Evolutionary conservation across 2,888 invertebrate genomes (phyloP).

Genomic region (Criorhina ranunculi): DNA sequence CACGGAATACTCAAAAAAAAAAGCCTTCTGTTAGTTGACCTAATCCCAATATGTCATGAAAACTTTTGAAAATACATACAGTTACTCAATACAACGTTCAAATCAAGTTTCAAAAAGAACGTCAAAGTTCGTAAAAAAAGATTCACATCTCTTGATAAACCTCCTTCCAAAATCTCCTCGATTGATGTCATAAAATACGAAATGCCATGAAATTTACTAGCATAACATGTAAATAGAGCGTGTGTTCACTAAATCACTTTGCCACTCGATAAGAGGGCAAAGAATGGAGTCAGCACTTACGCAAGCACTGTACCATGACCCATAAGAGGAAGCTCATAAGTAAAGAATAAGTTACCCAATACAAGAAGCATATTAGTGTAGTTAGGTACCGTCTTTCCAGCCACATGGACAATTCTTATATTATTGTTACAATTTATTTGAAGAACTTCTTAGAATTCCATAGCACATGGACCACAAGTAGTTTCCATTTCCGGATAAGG

Average conservation of each 20-base stretch:
- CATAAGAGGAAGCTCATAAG: background rate
- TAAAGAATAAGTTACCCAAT: conserved; percentile 6
- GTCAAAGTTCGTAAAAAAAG: background rate
- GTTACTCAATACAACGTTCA: no score
- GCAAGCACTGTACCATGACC: conserved; percentile 1
- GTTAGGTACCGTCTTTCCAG: no score
- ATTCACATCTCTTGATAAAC: background rate
- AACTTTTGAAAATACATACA: no score
- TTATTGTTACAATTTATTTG: conserved; percentile 51
- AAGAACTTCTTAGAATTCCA: conserved; percentile 27
- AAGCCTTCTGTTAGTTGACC: no score
- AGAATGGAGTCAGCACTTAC: conserved; percentile 1
- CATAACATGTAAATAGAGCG: conserved; percentile 1
- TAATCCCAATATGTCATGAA: no score
- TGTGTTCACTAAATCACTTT: conserved; percentile 21
- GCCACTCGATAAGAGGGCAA: background rate
- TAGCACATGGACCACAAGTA: background rate
- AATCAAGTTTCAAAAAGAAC: no score
- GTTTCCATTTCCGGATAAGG: conserved; percentile 13
- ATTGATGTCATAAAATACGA: conserved; percentile 5
- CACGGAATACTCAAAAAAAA: no score
- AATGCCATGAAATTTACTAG: conserved; percentile 11
- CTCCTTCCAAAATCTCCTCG: background rate
- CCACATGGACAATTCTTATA: conserved; percentile 8
- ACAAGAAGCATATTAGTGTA: conserved; percentile 16